Percentiles rank a stretch among this genome's conserved stretches.
Evolutionary conservation across 2,113 vertebrate genomes (phyloP).

Genomic region (Noctilio leporinus): DNA sequence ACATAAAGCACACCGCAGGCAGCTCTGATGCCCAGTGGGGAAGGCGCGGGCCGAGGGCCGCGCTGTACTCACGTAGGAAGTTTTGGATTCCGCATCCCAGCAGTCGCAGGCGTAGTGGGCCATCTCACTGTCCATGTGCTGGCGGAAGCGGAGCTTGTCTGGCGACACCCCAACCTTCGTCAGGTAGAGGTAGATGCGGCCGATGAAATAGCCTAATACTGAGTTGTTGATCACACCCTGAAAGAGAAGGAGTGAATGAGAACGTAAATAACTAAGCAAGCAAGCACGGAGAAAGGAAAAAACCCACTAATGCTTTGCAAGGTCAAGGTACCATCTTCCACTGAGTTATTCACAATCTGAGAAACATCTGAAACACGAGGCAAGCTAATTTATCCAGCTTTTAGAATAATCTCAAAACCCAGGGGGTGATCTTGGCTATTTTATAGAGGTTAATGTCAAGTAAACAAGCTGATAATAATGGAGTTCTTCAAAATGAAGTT

Average conservation of each 20-base stretch:
- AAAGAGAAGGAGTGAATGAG: neutral
- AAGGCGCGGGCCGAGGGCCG: too few species aligned
- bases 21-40: neutral
- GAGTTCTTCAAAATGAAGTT: neutral
- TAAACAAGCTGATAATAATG: neutral
- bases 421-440: neutral
- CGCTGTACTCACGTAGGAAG: constrained; percentile 88
- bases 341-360: neutral
- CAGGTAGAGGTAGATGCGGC: constrained; percentile 98
- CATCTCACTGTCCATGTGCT: constrained; percentile 99
- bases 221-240: constrained; percentile 98
- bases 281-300: neutral
- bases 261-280: neutral
- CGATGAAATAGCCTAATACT: constrained; percentile 97
- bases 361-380: neutral
- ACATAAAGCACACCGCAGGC: neutral
- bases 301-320: neutral
- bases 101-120: constrained; percentile 99
- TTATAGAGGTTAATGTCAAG: neutral
- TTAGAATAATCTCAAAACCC: neutral
- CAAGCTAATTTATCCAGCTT: neutral
- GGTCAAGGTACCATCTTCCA: neutral
- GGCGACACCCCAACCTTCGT: constrained; percentile 92
- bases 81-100: constrained; percentile 98
- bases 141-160: constrained; percentile 96